phyloP scores from a whole-genome alignment of 2,888 invertebrate species.

The Noctua fimbriata region DNA sequence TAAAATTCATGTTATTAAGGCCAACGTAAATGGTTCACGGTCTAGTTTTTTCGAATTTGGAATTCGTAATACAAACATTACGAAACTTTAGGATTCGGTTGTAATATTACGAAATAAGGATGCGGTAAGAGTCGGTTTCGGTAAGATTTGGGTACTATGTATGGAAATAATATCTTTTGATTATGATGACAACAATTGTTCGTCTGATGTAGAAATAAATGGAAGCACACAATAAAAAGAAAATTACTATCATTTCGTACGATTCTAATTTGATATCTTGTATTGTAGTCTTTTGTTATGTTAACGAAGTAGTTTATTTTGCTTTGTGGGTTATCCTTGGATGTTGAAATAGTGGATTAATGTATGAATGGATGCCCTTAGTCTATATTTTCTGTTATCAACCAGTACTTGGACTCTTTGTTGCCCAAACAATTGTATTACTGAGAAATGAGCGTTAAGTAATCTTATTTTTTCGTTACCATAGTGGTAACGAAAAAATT shows the following conservation, averaged over 20 bases:
- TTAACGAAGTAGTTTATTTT: conserved; percentile 50
- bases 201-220: conserved; percentile 57
- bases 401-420: background rate
- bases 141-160: background rate
- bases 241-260: conserved; percentile 53
- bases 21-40: conserved; percentile 51
- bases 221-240: conserved; percentile 35
- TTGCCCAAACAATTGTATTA: background rate
- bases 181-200: conserved; percentile 53
- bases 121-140: conserved; percentile 34
- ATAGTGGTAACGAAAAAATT: no score
- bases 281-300: conserved; percentile 53
- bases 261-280: conserved; percentile 54
- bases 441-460: background rate
- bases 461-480: background rate
- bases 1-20: conserved; percentile 58
- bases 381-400: background rate
- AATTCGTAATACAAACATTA: conserved; percentile 17
- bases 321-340: conserved; percentile 28
- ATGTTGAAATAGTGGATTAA: conserved; percentile 12
- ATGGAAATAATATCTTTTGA: conserved; percentile 41
- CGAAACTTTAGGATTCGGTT: conserved; percentile 17
- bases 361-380: background rate
- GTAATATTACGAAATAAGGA: conserved; percentile 28
- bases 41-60: conserved; percentile 53